Conservation (phyloP, 2,113 vertebrate genomes). For the Xyliphius kryptos region DNA sequence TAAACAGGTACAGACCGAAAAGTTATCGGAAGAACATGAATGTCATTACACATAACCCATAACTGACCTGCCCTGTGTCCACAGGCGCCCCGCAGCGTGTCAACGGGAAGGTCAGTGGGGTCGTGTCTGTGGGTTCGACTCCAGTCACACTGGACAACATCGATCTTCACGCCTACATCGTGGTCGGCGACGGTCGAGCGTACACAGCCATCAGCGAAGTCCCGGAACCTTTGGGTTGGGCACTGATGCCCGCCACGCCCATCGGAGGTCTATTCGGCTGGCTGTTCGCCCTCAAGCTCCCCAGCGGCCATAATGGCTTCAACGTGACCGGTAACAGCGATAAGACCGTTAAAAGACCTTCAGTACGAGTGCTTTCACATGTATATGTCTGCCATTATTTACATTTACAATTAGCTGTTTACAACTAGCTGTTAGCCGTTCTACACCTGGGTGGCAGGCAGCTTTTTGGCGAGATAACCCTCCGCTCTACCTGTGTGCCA, state of each 20-base stretch:
- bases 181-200: constrained; percentile 84
- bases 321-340: constrained; percentile 75
- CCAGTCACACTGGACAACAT: constrained; percentile 62
- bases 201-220: constrained; percentile 89
- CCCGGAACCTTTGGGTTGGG: constrained; percentile 73
- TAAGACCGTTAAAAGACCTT: too few species aligned
- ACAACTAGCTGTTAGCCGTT: too few species aligned
- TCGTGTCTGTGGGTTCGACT: constrained; percentile 67
- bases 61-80: background rate
- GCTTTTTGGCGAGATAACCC: too few species aligned
- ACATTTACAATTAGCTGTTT: too few species aligned
- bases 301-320: constrained; percentile 82
- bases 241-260: constrained; percentile 80
- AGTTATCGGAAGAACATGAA: too few species aligned
- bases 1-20: too few species aligned
- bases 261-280: constrained; percentile 87
- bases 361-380: too few species aligned
- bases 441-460: too few species aligned
- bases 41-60: background rate
- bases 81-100: constrained; percentile 86
- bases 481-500: too few species aligned
- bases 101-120: constrained; percentile 87
- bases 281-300: constrained; percentile 90
- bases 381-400: too few species aligned
- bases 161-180: constrained; percentile 87